Evolutionary conservation across 2,888 invertebrate species (phyloP), one percentile per base, ranked within the genome.

Genomic region (Priocnemis perturbator): DNA sequence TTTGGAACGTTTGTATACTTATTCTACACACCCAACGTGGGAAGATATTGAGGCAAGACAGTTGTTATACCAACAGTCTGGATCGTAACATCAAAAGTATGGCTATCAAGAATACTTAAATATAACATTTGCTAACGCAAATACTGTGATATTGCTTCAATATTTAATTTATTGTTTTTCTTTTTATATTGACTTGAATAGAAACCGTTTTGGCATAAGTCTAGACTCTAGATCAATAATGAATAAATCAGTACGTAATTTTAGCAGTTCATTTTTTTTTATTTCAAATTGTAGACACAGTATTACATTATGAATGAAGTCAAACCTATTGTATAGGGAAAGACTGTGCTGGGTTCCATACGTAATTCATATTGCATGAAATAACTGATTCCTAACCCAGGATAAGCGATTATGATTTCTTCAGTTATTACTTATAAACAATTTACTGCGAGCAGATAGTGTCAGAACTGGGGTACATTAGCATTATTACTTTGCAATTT

Each of bases 1-100:
- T 83, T 93, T 96, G 91, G 96, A 96, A 85, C 82, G 89, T 62
- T 77, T 88, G 47, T 87, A 87, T 70, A 88, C 87, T 0, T 88
- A 86, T 63, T 81, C 86, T 19, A 88, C 87, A 11, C 89, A 89
- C 78, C 83, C 85, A 67, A 87, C 89, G n/a, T 88, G 87, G 86
- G 88, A 88, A 70, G 86, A 87, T 69, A 75, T 87, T 48, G 87
- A 87, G 60, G 83, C 82, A 15, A 86, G 78, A 66, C 83, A 78
- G 56, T 57, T 85, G 65, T 63, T 83, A 30, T 81, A 71, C 58
- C 77, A 71, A 61, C 76, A 72, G 60, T 75, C 76, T 37, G 68
- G 48, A 70, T 72, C 44, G 9, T 79, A 63, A 69, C 45, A 56
- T 56, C 21, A 44, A 11, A 5, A 58, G n/a, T 2, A 23, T 1